Evolutionary conservation across 2,113 vertebrate genomes (phyloP), one percentile per base, ranked within the genome.

Genomic region (Megaceryle torquata): DNA sequence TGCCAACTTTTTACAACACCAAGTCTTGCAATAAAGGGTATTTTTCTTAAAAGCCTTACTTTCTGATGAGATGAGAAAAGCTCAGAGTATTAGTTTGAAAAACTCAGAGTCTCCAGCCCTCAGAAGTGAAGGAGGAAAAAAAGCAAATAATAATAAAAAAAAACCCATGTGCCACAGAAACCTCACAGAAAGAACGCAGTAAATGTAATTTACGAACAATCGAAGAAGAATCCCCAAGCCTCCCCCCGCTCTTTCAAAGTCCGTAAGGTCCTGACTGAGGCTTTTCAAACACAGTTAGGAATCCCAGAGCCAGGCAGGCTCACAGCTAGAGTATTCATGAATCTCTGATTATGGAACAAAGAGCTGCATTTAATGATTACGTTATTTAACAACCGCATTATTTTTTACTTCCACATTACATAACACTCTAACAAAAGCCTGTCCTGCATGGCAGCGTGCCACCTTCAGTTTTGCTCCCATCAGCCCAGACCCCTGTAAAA

Each of bases 341-440:
- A 51, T 43, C 59, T 50, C 89, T 89, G 90, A 90, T 93, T 93
- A 93, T 44, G 43, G 86, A 90, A 97, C 96, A 97, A 96, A 97
- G 92, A 89, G 68, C 80, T 79, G 86, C 70, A 92, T 96, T 97
- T 96, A 95, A 95, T 18, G 65, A 69, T 39, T 16, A 26, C 82
- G 78, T 95, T 95, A 95, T 95, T 96, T 96, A 96, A 91, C 64
- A 15, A 60, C 48, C 4, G 0, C 92, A 91, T 96, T 95, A 82
- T 93, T 82, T 96, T 93, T 91, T 71, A 90, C 88, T 96, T 96
- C 89, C 95, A 91, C 16, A 6, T 97, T 96, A 91, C 70, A 77
- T 78, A 96, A 96, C 61, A 56, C 0, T 2, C 69, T 68, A 95
- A 96, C 90, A 96, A 97, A 94, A 82, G 80, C 93, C 88, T 31